A percentile compares a stretch with the other conserved stretches of the same genome.
phyloP scores from a whole-genome alignment of 2,888 invertebrate species.

The Anodontia alba region DNA sequence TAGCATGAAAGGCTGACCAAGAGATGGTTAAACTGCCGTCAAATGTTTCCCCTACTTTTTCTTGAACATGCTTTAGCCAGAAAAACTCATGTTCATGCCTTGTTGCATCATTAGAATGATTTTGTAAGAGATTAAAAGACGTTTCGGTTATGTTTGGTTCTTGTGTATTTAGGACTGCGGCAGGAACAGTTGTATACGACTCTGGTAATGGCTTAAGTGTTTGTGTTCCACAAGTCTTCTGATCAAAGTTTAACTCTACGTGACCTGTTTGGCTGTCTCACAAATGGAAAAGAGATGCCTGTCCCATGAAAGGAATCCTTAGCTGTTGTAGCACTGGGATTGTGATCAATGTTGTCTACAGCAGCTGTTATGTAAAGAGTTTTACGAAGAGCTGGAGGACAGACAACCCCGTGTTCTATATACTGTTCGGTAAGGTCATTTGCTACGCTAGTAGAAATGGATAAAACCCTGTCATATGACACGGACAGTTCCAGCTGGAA shows the following conservation, averaged over 20 bases:
- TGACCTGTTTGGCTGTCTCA: not conserved
- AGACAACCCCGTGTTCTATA: not conserved
- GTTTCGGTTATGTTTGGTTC: not conserved
- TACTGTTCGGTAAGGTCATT: not conserved
- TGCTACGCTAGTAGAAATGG: not conserved
- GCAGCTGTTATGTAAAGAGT: not conserved
- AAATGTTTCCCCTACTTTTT: not conserved
- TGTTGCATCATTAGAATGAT: too few relatives aligned
- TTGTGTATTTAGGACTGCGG: not conserved
- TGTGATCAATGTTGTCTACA: not conserved
- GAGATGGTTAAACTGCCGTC: not conserved
- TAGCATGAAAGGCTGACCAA: not conserved
- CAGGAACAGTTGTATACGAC: not conserved
- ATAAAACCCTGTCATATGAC: not conserved
- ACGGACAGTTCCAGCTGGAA: not conserved
- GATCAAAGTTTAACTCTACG: not conserved
- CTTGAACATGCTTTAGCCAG: not conserved
- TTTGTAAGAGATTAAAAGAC: not conserved
- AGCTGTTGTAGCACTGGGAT: not conserved
- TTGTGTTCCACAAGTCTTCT: not conserved
- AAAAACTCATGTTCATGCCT: not conserved
- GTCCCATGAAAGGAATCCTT: not conserved
- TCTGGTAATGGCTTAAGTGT: not conserved
- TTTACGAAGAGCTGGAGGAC: not conserved
- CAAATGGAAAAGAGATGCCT: not conserved